A percentile compares a stretch with the other conserved stretches of the same genome.
These are phyloP conservation scores for Coranthus polyacanthus DNA, from an alignment of 2,797 vertebrate species.

Conservation along the genomic window DNA sequence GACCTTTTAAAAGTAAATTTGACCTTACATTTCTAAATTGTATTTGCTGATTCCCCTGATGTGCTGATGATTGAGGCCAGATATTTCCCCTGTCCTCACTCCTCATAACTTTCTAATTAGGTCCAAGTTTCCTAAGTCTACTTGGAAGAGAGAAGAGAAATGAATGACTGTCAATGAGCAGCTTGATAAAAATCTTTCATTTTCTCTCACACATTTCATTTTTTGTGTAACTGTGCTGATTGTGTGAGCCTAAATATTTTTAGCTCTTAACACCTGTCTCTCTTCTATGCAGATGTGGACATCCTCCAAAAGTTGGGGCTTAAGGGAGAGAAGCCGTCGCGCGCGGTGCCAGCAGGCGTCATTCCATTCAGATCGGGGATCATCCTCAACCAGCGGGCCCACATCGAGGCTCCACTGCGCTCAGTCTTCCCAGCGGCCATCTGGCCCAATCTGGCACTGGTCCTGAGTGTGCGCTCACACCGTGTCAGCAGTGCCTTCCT, in stretches of 20 bases:
- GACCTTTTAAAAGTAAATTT: not conserved
- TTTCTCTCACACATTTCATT: not conserved
- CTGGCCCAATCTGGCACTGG: constrained; percentile 89
- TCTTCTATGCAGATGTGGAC: constrained; percentile 91
- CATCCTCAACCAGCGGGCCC: constrained; percentile 94
- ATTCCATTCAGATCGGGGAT: constrained; percentile 95
- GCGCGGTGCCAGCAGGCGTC: constrained; percentile 89
- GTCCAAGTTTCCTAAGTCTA: not conserved
- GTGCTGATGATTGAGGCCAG: no score
- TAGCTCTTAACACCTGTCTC: constrained; percentile 50
- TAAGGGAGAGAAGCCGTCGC: constrained; percentile 90
- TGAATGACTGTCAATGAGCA: not conserved
- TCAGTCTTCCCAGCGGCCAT: constrained; percentile 86
- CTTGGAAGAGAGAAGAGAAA: not conserved
- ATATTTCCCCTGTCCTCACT: not conserved
- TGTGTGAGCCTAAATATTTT: constrained; percentile 20
- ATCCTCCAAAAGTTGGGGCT: constrained; percentile 96
- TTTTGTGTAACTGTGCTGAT: not conserved
- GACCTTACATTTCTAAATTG: not conserved
- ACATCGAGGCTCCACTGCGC: constrained; percentile 87
- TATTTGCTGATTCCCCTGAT: not conserved
- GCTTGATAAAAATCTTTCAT: not conserved
- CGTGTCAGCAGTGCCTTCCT: constrained; percentile 96
- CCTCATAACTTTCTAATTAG: not conserved
- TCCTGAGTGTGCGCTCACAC: constrained; percentile 96